Base-by-base conservation (phyloP, 2,888 invertebrate species). In the Rhagonycha fulva region DNA sequence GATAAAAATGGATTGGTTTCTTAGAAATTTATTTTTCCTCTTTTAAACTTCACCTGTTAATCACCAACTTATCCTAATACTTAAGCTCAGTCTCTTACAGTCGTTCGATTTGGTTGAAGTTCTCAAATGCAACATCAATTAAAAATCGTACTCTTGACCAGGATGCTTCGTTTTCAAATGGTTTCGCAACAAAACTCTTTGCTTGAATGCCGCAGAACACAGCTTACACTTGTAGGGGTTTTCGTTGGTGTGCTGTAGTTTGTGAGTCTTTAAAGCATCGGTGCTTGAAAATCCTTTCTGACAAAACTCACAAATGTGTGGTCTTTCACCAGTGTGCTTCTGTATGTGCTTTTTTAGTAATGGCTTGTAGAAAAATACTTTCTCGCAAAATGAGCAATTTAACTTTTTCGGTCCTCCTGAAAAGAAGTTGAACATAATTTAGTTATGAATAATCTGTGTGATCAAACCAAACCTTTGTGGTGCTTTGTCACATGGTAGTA, bases 271-370 rank as follows among this genome's bases (percentile, higher is more conserved):
- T 14, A 74, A 14, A 10, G 78, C 74, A 32, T 76, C 69, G 30
- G 61, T 24, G n/a, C 75, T 76, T 9, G 78, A 78, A 71, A 76
- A 76, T 62, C 78, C 70, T 70, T 74, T 78, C 3, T 76, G 32
- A 66, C 78, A 78, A 66, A 66, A 78, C 14, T 76, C 47, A 26
- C 78, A 78, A 1, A 32, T 11, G 28, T 78, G 70, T 11, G 78
- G 78, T 70, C 74, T 74, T 63, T 76, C 78, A 14, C 76, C 76
- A 4, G 77, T 80, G 12, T 79, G 78, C 24, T 28, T 74, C 5
- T 47, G 76, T 32, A 78, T 76, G 61, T 78, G 78, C 26, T 74
- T 76, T 62, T 78, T 74, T n/a, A 78, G 23, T 23, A 62, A 26
- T 68, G 19, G 14, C 68, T 72, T n/a, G 61, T 62, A 68, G n/a